A percentile compares a stretch with the other conserved stretches of the same genome.
phyloP scores from a whole-genome alignment of 1,140 invertebrate genomes.

The Pseudomyrmex pallidus region DNA sequence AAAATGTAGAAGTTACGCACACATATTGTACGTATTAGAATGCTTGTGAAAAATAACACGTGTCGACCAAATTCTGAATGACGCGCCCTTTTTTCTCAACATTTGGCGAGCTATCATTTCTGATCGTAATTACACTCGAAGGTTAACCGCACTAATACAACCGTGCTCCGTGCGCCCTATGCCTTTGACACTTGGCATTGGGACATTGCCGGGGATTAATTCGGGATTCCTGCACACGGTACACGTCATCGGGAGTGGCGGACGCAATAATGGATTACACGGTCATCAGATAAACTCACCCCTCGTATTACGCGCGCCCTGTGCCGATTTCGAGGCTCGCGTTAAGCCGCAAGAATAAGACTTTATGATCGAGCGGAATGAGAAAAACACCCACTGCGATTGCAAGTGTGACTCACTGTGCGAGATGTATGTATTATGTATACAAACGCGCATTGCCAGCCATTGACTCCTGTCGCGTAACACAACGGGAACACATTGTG shows the following conservation, averaged over 20 bases:
- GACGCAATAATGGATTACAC: conserved; percentile 79
- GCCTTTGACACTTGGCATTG: conserved; percentile 56
- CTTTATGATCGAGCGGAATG: conserved; percentile 73
- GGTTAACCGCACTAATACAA: conserved; percentile 35
- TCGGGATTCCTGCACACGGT: conserved; percentile 64
- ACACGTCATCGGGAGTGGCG: conserved; percentile 72
- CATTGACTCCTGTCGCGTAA: conserved; percentile 29
- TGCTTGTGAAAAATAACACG: conserved; percentile 7
- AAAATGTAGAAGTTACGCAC: background rate
- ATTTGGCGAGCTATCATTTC: background rate
- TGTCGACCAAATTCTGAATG: background rate
- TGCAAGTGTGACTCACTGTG: conserved; percentile 60
- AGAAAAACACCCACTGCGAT: conserved; percentile 70
- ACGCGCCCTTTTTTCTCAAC: background rate
- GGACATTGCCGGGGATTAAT: conserved; percentile 63
- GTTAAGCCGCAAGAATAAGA: conserved; percentile 79
- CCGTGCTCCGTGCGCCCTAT: conserved; percentile 16
- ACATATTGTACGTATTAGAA: background rate
- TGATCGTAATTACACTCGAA: conserved; percentile 44
- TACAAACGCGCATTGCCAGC: conserved; percentile 41
- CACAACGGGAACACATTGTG: background rate
- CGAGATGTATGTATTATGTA: conserved; percentile 6
- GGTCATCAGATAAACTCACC: conserved; percentile 67
- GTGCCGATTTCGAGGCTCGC: conserved; percentile 40
- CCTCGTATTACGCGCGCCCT: conserved; percentile 24